phyloP scores from a whole-genome alignment of 1,140 invertebrate species.

The Saccostrea cuccullata region DNA sequence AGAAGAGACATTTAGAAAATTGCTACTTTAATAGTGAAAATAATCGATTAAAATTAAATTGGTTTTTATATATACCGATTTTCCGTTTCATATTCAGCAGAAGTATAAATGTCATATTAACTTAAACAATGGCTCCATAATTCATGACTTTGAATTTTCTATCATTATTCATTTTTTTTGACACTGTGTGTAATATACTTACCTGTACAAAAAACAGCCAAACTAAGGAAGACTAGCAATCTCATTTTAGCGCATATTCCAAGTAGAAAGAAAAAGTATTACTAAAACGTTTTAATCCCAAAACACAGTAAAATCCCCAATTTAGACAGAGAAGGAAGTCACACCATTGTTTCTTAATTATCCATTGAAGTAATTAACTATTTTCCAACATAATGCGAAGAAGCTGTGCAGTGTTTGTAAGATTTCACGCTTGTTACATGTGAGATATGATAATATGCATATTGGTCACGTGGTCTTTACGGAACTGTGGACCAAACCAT shows the following conservation, averaged over 20 bases:
- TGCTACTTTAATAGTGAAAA: too few species aligned
- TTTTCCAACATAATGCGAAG: neutral
- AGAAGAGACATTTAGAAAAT: too few species aligned
- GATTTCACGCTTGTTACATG: conserved; percentile 13
- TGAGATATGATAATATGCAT: conserved; percentile 31
- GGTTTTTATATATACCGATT: too few species aligned
- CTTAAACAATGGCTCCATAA: neutral
- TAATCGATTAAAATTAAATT: too few species aligned
- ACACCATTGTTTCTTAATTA: conserved; percentile 11
- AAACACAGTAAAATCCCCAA: neutral
- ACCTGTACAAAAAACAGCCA: conserved; percentile 5
- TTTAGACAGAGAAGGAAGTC: neutral
- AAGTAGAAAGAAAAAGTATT: neutral
- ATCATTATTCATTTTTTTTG: conserved; percentile 23
- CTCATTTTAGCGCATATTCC: conserved; percentile 1
- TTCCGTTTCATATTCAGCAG: too few species aligned
- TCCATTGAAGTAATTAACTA: neutral
- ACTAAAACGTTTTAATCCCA: neutral
- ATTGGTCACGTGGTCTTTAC: conserved; percentile 17
- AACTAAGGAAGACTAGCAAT: neutral
- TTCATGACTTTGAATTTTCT: conserved; percentile 34
- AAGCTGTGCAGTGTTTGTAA: neutral
- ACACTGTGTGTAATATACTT: neutral
- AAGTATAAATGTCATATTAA: too few species aligned
- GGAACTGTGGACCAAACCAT: neutral